Conservation (phyloP, 1,140 invertebrate species). For the Scaptomyza montana region DNA sequence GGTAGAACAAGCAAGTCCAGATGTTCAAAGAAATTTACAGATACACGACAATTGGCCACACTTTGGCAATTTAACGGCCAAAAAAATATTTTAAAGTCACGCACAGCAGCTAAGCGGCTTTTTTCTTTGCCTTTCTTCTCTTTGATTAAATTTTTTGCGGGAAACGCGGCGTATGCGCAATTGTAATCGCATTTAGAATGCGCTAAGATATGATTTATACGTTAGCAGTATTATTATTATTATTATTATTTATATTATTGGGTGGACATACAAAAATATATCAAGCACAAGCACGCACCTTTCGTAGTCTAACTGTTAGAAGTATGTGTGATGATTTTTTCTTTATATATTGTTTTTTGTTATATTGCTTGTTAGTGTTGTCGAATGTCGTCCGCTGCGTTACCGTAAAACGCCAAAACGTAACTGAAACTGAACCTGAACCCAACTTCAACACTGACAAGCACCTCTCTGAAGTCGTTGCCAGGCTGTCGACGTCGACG, state of each 20-base stretch:
- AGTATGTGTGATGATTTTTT: not conserved
- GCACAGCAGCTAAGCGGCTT: constrained; percentile 59
- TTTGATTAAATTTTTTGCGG: not conserved
- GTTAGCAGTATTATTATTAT: constrained; percentile 56
- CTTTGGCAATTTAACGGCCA: constrained; percentile 63
- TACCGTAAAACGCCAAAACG: constrained; percentile 82
- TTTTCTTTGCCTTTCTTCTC: constrained; percentile 4
- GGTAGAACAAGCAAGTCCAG: constrained; percentile 45
- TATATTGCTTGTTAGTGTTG: constrained; percentile 24
- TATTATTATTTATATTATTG: constrained; percentile 29
- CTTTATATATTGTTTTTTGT: not conserved
- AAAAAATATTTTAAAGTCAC: constrained; percentile 57
- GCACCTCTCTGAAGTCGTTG: constrained; percentile 62
- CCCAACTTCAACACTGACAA: constrained; percentile 62
- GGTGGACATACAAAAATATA: constrained; percentile 17
- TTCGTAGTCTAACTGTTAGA: constrained; percentile 25
- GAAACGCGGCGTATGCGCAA: constrained; percentile 68
- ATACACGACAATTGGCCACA: constrained; percentile 62
- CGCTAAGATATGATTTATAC: constrained; percentile 65
- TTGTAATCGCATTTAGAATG: constrained; percentile 50
- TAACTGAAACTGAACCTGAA: constrained; percentile 75
- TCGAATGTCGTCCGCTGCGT: constrained; percentile 64
- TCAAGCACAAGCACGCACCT: constrained; percentile 41
- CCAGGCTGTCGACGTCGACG: constrained; percentile 17
- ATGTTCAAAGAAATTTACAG: constrained; percentile 36